Evolutionary conservation across 2,113 vertebrate genomes (phyloP).

Genomic region (Silurus asotus): DNA sequence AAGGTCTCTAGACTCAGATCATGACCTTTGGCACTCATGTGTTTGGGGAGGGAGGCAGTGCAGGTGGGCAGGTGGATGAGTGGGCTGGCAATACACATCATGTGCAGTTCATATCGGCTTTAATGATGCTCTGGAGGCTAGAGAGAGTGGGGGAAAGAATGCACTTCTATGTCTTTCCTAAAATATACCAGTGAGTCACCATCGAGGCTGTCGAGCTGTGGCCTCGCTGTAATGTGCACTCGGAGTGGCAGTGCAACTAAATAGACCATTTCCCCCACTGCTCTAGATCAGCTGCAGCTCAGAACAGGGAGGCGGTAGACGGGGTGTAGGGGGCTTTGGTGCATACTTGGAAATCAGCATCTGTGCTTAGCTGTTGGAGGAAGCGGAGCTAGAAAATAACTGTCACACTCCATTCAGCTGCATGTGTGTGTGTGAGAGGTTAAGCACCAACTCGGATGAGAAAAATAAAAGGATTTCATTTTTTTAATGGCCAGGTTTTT

Average conservation of each 20-base stretch:
- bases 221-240: conserved; percentile 31
- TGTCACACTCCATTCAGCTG: conserved; percentile 46
- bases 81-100: not conserved
- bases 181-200: conserved; percentile 52
- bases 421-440: conserved; percentile 31
- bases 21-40: not conserved
- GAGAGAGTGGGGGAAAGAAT: not conserved
- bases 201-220: conserved; percentile 35
- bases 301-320: conserved; percentile 21
- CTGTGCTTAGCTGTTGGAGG: conserved; percentile 47
- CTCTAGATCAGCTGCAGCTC: conserved; percentile 32
- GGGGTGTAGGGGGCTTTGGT: conserved; percentile 45
- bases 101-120: not conserved
- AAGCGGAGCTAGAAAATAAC: conserved; percentile 54
- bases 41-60: not conserved
- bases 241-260: conserved; percentile 24
- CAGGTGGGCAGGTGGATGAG: conserved; percentile 12
- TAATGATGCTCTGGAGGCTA: conserved; percentile 25
- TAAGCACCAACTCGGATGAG: conserved; percentile 46
- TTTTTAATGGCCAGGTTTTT: conserved; percentile 10
- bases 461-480: conserved; percentile 26
- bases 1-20: not conserved
- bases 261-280: conserved; percentile 12
- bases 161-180: conserved; percentile 33
- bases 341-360: conserved; percentile 48